phyloP scores from a whole-genome alignment of 2,888 invertebrate genomes.

The Anagyrus pseudococci region DNA sequence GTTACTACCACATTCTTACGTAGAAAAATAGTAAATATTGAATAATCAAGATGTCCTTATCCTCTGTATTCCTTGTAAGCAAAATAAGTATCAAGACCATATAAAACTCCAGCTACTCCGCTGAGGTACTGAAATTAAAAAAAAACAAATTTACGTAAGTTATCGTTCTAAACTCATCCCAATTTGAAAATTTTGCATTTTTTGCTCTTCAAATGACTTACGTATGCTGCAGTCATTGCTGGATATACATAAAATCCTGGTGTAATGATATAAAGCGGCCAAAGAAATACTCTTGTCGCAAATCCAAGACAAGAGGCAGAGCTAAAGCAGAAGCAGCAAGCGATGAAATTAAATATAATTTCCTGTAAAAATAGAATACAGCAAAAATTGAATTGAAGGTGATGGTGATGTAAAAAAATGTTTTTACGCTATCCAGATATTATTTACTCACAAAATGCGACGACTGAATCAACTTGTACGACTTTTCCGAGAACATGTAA shows the following conservation, averaged over 20 bases:
- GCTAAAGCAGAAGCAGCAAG: slow-evolving; percentile 79
- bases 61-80: slow-evolving; percentile 20
- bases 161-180: neutral
- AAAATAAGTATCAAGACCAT: slow-evolving; percentile 27
- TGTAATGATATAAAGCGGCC: slow-evolving; percentile 75
- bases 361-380: slow-evolving; percentile 68
- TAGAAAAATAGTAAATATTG: too few species aligned
- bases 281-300: slow-evolving; percentile 78
- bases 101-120: slow-evolving; percentile 26
- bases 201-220: slow-evolving; percentile 65
- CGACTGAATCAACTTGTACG: slow-evolving; percentile 77
- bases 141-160: neutral
- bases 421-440: neutral
- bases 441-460: slow-evolving; percentile 79
- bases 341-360: slow-evolving; percentile 77
- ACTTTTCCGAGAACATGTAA: slow-evolving; percentile 80
- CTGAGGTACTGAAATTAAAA: slow-evolving; percentile 19
- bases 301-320: slow-evolving; percentile 83
- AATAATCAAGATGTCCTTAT: too few species aligned
- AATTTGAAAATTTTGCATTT: neutral
- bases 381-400: neutral
- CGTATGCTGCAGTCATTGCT: slow-evolving; percentile 86
- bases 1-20: too few species aligned
- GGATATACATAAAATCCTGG: slow-evolving; percentile 84
- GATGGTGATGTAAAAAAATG: slow-evolving; percentile 1